Evolutionary conservation across 1,140 invertebrate genomes (phyloP).

Genomic region (Oryctes rhinoceros): DNA sequence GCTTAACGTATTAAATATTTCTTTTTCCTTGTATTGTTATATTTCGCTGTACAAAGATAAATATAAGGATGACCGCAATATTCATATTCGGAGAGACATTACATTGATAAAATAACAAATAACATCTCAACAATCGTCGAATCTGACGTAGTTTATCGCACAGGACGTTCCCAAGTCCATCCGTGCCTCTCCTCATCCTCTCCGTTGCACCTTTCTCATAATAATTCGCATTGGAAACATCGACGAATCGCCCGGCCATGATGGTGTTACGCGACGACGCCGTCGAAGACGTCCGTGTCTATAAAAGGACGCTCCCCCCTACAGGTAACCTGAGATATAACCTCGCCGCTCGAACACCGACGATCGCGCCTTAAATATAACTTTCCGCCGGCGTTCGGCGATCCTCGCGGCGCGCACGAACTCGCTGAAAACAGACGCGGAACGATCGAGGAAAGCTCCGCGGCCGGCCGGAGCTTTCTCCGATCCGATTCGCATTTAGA

Average conservation of each 20-base stretch:
- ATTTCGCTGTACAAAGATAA: background rate
- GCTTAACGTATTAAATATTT: too few relatives aligned
- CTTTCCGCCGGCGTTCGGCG: conserved; percentile 37
- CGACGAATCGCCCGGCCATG: background rate
- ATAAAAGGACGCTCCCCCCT: conserved; percentile 57
- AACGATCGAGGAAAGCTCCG: background rate
- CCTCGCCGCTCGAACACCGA: conserved; percentile 30
- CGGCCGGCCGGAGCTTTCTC: background rate
- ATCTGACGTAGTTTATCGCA: background rate
- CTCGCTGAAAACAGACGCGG: too few relatives aligned
- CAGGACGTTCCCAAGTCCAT: too few relatives aligned
- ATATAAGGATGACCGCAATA: background rate
- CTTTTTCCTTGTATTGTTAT: too few relatives aligned
- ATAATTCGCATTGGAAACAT: too few relatives aligned
- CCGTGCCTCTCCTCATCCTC: too few relatives aligned
- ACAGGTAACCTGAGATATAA: conserved; percentile 54
- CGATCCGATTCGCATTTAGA: conserved; percentile 10
- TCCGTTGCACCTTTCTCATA: too few relatives aligned
- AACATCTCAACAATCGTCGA: background rate
- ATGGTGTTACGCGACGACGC: conserved; percentile 21
- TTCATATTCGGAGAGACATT: background rate
- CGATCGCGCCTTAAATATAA: conserved; percentile 45
- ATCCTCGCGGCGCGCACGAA: too few relatives aligned
- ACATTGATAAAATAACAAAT: background rate
- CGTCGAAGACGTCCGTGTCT: conserved; percentile 49